phyloP scores from a whole-genome alignment of 2,888 invertebrate species.

The Epistrophe eligans region DNA sequence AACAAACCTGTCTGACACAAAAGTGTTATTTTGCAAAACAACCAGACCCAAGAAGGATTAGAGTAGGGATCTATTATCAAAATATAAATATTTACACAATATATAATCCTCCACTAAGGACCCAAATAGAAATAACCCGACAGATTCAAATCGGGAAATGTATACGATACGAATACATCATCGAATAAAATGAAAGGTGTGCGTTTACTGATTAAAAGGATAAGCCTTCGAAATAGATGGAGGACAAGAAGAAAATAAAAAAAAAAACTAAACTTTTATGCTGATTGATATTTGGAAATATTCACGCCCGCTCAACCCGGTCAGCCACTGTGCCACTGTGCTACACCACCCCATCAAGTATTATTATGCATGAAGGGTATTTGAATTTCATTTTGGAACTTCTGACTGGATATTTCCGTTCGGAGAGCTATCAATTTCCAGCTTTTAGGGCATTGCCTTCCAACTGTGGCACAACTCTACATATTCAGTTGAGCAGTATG shows the following conservation, averaged over 20 bases:
- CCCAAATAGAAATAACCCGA: slow-evolving; percentile 10
- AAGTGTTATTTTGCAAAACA: slow-evolving; percentile 44
- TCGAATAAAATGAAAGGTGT: slow-evolving; percentile 55
- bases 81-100: slow-evolving; percentile 54
- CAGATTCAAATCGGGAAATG: slow-evolving; percentile 54
- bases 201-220: slow-evolving; percentile 71
- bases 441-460: slow-evolving; percentile 54
- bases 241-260: slow-evolving; percentile 7
- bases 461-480: slow-evolving; percentile 29
- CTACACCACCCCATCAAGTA: neutral
- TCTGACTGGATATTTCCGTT: slow-evolving; percentile 22
- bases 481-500: slow-evolving; percentile 8
- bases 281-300: slow-evolving; percentile 71
- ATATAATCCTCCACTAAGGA: slow-evolving; percentile 44
- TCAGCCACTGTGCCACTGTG: neutral
- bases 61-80: slow-evolving; percentile 47
- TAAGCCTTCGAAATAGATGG: slow-evolving; percentile 47
- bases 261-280: slow-evolving; percentile 62
- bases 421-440: slow-evolving; percentile 58
- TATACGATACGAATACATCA: slow-evolving; percentile 55
- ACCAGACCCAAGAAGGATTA: slow-evolving; percentile 35
- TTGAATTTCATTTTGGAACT: slow-evolving; percentile 40
- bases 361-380: slow-evolving; percentile 14
- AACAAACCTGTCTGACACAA: slow-evolving; percentile 17
- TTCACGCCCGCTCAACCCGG: slow-evolving; percentile 25